Conservation (phyloP, 2,113 vertebrate species). For the Brevimyrus niger region DNA sequence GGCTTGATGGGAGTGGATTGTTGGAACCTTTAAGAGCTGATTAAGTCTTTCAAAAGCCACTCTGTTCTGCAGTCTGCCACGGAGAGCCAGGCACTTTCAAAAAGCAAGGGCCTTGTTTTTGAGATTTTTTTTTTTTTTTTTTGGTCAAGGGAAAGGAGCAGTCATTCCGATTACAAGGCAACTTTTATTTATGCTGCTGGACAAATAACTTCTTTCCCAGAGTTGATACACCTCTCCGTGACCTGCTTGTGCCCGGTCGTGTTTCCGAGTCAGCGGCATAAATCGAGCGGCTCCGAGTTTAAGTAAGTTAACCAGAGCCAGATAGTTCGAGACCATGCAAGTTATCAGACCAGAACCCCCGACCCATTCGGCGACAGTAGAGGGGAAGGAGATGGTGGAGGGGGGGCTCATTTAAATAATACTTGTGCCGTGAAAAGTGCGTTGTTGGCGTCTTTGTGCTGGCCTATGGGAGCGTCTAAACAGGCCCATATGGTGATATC, state of each 20-base stretch:
- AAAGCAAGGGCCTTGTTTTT: conserved; percentile 60
- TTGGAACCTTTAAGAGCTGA: conserved; percentile 93
- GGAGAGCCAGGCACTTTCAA: conserved; percentile 68
- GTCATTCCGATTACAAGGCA: neutral
- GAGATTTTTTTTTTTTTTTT: neutral
- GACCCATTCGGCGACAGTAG: conserved; percentile 44
- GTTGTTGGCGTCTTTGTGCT: conserved; percentile 71
- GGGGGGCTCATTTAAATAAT: conserved; percentile 58
- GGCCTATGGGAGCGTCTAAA: conserved; percentile 73
- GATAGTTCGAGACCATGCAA: conserved; percentile 38
- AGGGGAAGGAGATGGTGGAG: conserved; percentile 25
- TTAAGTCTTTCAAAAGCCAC: conserved; percentile 93
- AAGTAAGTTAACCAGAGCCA: conserved; percentile 14
- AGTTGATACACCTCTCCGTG: neutral
- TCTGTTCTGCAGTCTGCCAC: conserved; percentile 71
- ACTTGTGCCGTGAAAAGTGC: conserved; percentile 67
- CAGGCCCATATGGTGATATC: conserved; percentile 66
- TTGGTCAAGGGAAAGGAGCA: neutral
- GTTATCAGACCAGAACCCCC: conserved; percentile 56
- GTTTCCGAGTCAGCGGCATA: neutral
- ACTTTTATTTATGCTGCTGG: neutral
- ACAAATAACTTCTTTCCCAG: neutral
- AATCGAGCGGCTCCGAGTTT: conserved; percentile 2
- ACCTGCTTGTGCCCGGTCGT: neutral
- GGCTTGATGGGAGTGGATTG: conserved; percentile 91